Evolutionary conservation across 2,888 invertebrate genomes (phyloP), one percentile per base, ranked within the genome.

Genomic region (Apotomis turbidana): DNA sequence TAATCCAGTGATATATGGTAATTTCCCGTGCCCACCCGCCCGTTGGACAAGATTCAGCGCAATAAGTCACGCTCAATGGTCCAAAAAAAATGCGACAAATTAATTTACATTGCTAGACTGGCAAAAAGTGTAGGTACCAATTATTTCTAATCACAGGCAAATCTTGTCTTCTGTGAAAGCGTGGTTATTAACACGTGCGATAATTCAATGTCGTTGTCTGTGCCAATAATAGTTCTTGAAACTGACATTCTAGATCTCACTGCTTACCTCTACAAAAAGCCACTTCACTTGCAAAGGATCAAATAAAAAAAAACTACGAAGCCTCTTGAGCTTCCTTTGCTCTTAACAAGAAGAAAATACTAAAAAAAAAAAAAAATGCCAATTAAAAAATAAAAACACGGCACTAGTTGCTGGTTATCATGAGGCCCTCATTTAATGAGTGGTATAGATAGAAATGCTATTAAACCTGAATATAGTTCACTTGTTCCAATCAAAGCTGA

Each of bases 101-200:
- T 68, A 72, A 72, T 72, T 72, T 63, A 72, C 58, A 72, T 68
- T 57, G 57, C 55, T 58, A 63, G 72, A 68, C 72, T 49, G 38
- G 63, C 44, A 72, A 72, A 68, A 72, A 72, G n/a, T n/a, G n/a
- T n/a, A 68, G 54, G 62, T 36, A 54, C 72, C 72, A 72, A 72
- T 72, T 68, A 72, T 59, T 68, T 62, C 13, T 57, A 63, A 72
- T 68, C 68, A 59, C 58, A 63, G 49, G 71, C 67, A 55, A 71
- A 71, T 71, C 71, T 71, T 44, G 71, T 59, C 70, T 58, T 41
- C 13, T 36, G 71, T 52, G 68, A 72, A 72, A 72, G 72, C 63
- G 59, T 52, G 62, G 61, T 5, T 38, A 51, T 54, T 69, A 49
- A 70, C 71, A 67, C 27, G 46, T 66, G 41, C 38, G 46, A 41